Conservation (phyloP, 2,888 invertebrate genomes). For the Caenorhabditis doughertyi region DNA sequence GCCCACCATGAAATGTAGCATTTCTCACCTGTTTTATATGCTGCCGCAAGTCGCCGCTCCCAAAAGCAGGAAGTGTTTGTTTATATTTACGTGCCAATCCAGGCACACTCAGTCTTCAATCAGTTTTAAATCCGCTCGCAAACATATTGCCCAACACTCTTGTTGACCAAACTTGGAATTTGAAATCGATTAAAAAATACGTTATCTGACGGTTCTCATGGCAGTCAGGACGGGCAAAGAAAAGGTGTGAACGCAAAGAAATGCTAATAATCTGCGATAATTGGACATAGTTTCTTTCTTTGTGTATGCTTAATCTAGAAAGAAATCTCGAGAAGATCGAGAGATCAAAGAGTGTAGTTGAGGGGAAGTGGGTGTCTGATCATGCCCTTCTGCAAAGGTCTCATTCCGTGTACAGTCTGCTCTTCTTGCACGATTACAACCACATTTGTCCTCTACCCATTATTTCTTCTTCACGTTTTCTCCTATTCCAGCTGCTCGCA, state of each 20-base stretch:
- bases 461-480: neutral
- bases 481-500: neutral
- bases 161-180: conserved; percentile 59
- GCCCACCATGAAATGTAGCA: conserved; percentile 48
- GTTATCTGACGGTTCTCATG: conserved; percentile 52
- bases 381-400: neutral
- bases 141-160: conserved; percentile 36
- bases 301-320: conserved; percentile 16
- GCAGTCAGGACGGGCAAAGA: conserved; percentile 3
- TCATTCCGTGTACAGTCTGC: neutral
- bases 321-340: conserved; percentile 14
- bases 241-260: conserved; percentile 45
- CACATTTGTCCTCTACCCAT: neutral
- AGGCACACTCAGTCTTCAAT: conserved; percentile 37
- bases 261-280: conserved; percentile 28
- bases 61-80: conserved; percentile 60
- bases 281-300: conserved; percentile 21
- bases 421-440: neutral
- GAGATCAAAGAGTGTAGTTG: conserved; percentile 34
- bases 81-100: conserved; percentile 61
- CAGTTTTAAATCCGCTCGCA: conserved; percentile 56
- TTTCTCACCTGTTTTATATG: conserved; percentile 52
- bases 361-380: conserved; percentile 27
- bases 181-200: conserved; percentile 1
- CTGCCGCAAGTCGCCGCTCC: conserved; percentile 47